Conservation (phyloP, 2,113 vertebrate species). For the Esox niger region DNA sequence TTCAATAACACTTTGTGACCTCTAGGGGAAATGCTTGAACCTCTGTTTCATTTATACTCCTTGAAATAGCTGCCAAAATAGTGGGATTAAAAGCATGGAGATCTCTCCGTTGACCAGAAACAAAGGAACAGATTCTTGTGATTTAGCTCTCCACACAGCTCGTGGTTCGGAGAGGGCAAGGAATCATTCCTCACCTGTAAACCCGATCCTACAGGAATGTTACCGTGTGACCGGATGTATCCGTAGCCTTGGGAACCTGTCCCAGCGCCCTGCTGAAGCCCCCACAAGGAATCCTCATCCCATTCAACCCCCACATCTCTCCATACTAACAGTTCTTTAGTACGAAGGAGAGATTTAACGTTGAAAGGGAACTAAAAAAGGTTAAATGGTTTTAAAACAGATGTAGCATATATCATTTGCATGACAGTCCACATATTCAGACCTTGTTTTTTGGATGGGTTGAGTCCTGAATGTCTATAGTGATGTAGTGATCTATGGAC, state of each 20-base stretch:
- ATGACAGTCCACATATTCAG: background rate
- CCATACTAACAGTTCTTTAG: conserved; percentile 15
- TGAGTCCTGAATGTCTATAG: no score
- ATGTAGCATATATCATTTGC: background rate
- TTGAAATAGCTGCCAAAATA: background rate
- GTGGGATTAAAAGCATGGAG: background rate
- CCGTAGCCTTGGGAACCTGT: conserved; percentile 25
- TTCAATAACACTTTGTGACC: no score
- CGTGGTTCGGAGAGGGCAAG: conserved; percentile 18
- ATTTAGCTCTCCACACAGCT: conserved; percentile 9
- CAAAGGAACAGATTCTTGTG: background rate
- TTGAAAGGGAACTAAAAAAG: background rate
- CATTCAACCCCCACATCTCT: conserved; percentile 35
- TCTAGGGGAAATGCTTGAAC: background rate
- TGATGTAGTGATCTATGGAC: no score
- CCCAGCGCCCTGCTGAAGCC: conserved; percentile 23
- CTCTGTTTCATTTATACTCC: background rate
- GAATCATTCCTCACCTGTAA: conserved; percentile 38
- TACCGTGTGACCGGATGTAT: conserved; percentile 33
- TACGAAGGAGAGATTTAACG: background rate
- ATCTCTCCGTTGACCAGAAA: background rate
- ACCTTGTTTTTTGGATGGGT: no score
- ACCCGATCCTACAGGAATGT: conserved; percentile 43
- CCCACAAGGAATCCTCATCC: conserved; percentile 23
- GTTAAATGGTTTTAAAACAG: background rate